Percentiles rank a stretch among this genome's conserved stretches.
phyloP scores from a whole-genome alignment of 2,113 vertebrate species.

The Mormyrus lacerda region DNA sequence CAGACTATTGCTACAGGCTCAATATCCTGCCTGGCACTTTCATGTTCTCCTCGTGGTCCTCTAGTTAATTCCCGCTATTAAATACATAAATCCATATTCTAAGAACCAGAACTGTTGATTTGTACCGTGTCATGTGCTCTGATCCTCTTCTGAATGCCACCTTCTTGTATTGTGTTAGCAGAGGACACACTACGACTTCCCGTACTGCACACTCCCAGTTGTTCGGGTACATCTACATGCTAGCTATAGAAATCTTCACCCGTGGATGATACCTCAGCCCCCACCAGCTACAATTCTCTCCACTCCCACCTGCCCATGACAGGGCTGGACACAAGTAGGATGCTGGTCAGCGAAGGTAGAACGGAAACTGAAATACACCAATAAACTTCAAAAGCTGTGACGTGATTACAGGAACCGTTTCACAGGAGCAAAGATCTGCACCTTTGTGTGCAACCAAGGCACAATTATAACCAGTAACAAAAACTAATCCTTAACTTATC shows the following conservation, averaged over 20 bases:
- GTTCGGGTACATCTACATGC: not conserved
- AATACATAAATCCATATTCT: not conserved
- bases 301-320: not conserved
- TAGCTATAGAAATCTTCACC: not conserved
- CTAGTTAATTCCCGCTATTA: not conserved
- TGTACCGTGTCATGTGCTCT: not conserved
- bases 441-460: not conserved
- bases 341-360: not conserved
- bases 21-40: not conserved
- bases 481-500: not conserved
- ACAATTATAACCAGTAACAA: not conserved
- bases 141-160: not conserved
- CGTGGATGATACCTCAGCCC: not conserved
- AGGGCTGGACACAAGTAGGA: not conserved
- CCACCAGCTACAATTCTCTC: not conserved
- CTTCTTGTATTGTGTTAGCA: not conserved
- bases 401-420: not conserved
- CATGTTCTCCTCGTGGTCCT: not conserved
- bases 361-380: not conserved
- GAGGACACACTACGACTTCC: not conserved
- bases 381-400: not conserved
- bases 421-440: not conserved
- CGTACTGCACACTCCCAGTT: not conserved
- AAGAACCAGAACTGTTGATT: not conserved
- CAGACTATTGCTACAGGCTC: not conserved